phyloP scores from a whole-genome alignment of 2,797 vertebrate genomes.

The Mustela erminea region DNA sequence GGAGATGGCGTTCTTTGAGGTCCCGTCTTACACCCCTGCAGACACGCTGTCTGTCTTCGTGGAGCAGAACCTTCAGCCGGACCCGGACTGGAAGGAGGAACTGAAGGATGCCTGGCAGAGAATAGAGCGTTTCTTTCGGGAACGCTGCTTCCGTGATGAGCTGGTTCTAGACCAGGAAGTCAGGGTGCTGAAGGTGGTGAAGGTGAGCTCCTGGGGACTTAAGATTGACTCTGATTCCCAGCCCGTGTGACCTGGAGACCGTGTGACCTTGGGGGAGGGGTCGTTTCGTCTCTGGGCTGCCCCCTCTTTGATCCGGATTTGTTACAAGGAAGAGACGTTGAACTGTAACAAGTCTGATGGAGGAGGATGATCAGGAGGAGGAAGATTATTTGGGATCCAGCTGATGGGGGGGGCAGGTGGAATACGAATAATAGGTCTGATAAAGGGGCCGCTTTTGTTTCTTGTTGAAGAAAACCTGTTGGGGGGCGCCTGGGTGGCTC shows the following conservation, averaged over 20 bases:
- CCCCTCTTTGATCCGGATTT: neutral
- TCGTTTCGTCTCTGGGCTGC: neutral
- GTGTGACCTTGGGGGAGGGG: neutral
- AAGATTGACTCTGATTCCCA: neutral
- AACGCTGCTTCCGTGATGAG: neutral
- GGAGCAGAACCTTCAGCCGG: conserved; percentile 52
- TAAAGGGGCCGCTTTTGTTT: neutral
- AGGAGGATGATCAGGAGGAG: neutral
- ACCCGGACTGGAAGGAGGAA: conserved; percentile 14
- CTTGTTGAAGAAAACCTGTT: neutral
- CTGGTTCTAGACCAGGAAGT: neutral
- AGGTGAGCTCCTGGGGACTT: conserved; percentile 56
- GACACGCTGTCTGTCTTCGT: conserved; percentile 8
- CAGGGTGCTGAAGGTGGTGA: conserved; percentile 70
- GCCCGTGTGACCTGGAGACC: neutral
- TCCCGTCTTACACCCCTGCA: neutral
- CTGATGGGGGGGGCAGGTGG: neutral
- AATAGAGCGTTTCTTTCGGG: conserved; percentile 56
- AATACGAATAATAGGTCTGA: neutral
- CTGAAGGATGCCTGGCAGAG: neutral
- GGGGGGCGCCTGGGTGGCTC: neutral
- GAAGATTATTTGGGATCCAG: neutral
- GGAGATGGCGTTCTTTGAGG: neutral
- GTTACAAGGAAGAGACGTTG: neutral
- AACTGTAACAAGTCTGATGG: neutral